phyloP scores from a whole-genome alignment of 2,113 vertebrate genomes.

The Lynx canadensis region DNA sequence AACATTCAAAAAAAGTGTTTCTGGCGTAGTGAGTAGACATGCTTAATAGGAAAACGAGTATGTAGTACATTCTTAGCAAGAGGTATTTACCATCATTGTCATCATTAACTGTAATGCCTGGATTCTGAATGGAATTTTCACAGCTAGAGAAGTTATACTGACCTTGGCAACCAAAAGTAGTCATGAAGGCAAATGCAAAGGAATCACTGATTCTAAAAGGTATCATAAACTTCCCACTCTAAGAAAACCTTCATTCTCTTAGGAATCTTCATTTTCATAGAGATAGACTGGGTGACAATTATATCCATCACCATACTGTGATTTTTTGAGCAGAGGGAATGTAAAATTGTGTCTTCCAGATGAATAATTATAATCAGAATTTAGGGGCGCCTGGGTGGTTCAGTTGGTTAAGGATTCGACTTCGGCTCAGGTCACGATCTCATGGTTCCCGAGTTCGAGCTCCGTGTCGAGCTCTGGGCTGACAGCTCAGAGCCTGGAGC shows the following conservation, averaged over 20 bases:
- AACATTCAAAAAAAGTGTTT: neutral
- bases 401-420: too few relatives aligned
- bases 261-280: neutral
- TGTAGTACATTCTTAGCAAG: neutral
- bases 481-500: too few relatives aligned
- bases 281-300: neutral
- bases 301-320: neutral
- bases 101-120: neutral
- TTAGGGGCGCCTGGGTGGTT: too few relatives aligned
- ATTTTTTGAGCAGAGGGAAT: neutral
- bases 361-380: neutral
- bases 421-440: too few relatives aligned
- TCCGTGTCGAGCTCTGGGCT: too few relatives aligned
- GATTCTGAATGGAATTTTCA: neutral
- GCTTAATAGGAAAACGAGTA: neutral
- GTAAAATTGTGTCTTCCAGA: neutral
- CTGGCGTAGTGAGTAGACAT: neutral
- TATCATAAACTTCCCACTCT: neutral
- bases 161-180: neutral
- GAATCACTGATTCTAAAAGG: neutral
- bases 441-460: too few relatives aligned
- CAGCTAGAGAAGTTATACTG: neutral
- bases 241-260: neutral
- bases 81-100: too few relatives aligned
- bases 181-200: neutral